These are phyloP conservation scores for Anser cygnoides DNA, from an alignment of 2,113 vertebrate species.

Conservation along the genomic window DNA sequence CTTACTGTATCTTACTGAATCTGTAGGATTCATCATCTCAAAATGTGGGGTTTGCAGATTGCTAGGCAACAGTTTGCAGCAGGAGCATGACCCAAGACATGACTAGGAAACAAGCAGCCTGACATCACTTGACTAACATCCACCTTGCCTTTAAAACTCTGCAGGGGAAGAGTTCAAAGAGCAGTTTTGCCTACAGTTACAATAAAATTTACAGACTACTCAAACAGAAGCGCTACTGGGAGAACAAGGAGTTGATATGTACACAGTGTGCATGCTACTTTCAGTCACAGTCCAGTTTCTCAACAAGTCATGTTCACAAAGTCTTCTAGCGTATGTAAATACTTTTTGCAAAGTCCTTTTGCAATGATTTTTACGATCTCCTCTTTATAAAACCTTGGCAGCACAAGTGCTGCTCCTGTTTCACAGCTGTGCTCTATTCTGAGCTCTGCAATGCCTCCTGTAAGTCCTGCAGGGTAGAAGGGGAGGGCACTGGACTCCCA, in stretches of 20 bases:
- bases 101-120: not conserved
- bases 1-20: not conserved
- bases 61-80: not conserved
- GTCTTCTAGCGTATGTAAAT: not conserved
- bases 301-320: not conserved
- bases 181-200: not conserved
- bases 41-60: not conserved
- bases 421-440: not conserved
- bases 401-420: not conserved
- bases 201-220: not conserved
- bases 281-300: not conserved
- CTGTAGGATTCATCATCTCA: not conserved
- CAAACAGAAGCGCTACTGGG: not conserved
- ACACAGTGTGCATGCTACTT: accelerated
- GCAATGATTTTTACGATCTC: not conserved
- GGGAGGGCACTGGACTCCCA: not conserved
- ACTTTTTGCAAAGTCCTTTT: not conserved
- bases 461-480: not conserved
- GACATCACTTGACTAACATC: not conserved
- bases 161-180: not conserved
- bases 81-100: not conserved
- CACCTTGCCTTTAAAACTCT: not conserved
- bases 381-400: not conserved
- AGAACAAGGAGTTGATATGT: not conserved
- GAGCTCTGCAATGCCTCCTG: not conserved